Percentiles rank a stretch among this genome's conserved stretches.
phyloP scores from a whole-genome alignment of 2,797 vertebrate genomes.

The Acanthopagrus latus region DNA sequence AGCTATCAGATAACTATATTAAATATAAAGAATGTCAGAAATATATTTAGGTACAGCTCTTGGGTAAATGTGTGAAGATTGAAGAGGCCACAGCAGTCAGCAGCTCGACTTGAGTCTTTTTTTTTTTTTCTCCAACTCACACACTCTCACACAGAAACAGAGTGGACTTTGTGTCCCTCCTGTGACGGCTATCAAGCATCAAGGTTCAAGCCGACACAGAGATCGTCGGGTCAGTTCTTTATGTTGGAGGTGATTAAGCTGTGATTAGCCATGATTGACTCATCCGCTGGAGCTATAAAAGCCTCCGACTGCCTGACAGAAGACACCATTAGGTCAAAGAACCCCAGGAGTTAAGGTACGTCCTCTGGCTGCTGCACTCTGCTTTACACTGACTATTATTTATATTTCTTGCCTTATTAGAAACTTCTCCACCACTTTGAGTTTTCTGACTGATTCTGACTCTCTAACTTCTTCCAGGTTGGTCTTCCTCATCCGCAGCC shows the following conservation, averaged over 20 bases:
- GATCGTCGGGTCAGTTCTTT: slow-evolving; percentile 25
- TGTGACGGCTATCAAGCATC: slow-evolving; percentile 53
- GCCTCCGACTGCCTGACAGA: slow-evolving; percentile 1
- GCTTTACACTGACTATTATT: not conserved
- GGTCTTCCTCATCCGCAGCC: slow-evolving; percentile 51
- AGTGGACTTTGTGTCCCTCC: slow-evolving; percentile 70
- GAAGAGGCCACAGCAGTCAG: not conserved
- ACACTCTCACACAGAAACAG: slow-evolving; percentile 3
- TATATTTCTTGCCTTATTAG: not conserved
- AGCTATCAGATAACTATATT: not conserved
- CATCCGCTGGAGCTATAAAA: slow-evolving; percentile 67
- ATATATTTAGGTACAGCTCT: not conserved
- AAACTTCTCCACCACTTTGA: not conserved
- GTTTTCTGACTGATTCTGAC: not conserved
- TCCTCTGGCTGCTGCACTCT: not conserved
- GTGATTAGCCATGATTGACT: slow-evolving; percentile 46
- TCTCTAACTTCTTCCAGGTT: slow-evolving; percentile 35
- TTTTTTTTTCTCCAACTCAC: not conserved
- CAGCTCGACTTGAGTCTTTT: not conserved
- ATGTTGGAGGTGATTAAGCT: slow-evolving; percentile 40
- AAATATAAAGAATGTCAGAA: not conserved
- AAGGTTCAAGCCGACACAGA: slow-evolving; percentile 68
- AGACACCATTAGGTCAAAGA: slow-evolving; percentile 54
- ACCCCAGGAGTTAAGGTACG: slow-evolving; percentile 66
- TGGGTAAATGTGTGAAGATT: not conserved